These are phyloP conservation scores for Caenorhabditis angaria DNA, from an alignment of 2,888 invertebrate species.

Conservation along the genomic window DNA sequence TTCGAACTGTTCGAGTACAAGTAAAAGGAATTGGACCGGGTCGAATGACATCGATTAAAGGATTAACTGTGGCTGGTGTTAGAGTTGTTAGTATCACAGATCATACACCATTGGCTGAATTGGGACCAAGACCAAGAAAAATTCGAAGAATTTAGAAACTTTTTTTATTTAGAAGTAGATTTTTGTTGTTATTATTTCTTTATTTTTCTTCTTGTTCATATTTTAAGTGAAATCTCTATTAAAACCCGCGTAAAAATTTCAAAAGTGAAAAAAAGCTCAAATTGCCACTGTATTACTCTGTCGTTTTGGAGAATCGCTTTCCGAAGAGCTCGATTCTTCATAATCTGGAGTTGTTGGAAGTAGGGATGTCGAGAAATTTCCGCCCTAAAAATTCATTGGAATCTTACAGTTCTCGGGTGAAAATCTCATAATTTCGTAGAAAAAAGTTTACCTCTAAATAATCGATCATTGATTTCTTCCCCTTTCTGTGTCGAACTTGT, in stretches of 20 bases:
- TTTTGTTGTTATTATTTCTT: not conserved
- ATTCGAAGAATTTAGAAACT: slow-evolving; percentile 81
- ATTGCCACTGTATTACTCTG: slow-evolving; percentile 28
- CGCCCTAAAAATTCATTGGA: slow-evolving; percentile 21
- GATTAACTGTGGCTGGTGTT: slow-evolving; percentile 88
- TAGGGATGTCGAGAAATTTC: slow-evolving; percentile 41
- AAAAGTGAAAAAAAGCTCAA: slow-evolving; percentile 4
- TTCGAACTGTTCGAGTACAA: slow-evolving; percentile 70
- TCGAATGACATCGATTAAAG: slow-evolving; percentile 85
- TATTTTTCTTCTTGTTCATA: not conserved
- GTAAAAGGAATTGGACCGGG: slow-evolving; percentile 74
- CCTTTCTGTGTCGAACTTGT: slow-evolving; percentile 29
- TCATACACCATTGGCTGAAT: slow-evolving; percentile 83
- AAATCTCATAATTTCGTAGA: no score
- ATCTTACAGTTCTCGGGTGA: not conserved
- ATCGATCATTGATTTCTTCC: slow-evolving; percentile 21
- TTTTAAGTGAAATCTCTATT: not conserved
- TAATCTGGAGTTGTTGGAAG: slow-evolving; percentile 38
- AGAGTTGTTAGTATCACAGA: slow-evolving; percentile 93
- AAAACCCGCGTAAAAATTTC: not conserved
- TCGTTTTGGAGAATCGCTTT: slow-evolving; percentile 25
- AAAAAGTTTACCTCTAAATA: slow-evolving; percentile 27
- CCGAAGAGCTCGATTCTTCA: slow-evolving; percentile 27
- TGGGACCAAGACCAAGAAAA: slow-evolving; percentile 83
- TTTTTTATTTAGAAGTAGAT: slow-evolving; percentile 10